Percentiles rank a stretch among this genome's conserved stretches.
Evolutionary conservation across 2,797 vertebrate genomes (phyloP).

Genomic region (Siniperca obscura): DNA sequence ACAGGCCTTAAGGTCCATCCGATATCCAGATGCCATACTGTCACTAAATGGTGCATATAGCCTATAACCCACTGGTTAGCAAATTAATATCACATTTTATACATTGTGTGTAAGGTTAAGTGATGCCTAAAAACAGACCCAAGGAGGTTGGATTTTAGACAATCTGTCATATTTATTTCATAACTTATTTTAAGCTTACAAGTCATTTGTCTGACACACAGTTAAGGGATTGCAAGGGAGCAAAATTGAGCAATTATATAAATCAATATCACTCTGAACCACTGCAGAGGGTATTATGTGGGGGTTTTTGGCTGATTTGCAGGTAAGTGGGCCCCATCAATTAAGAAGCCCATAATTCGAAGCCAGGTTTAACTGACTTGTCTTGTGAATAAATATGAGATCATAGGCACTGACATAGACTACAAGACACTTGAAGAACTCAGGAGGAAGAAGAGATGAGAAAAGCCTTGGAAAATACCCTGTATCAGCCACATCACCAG

Average conservation of each 20-base stretch:
- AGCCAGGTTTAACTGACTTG: slow-evolving; percentile 17
- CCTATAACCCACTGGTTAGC: slow-evolving; percentile 14
- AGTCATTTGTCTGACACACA: slow-evolving; percentile 52
- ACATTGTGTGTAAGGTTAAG: background rate
- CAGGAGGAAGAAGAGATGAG: slow-evolving; percentile 15
- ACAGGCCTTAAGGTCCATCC: slow-evolving; percentile 15
- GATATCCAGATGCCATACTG: slow-evolving; percentile 14
- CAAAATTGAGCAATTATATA: slow-evolving; percentile 72
- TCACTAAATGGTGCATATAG: slow-evolving; percentile 7
- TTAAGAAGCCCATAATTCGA: slow-evolving; percentile 12
- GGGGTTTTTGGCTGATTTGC: slow-evolving; percentile 51
- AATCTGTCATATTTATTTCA: slow-evolving; percentile 52
- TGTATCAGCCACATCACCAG: background rate
- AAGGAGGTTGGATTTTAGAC: slow-evolving; percentile 28
- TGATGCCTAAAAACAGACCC: slow-evolving; percentile 22
- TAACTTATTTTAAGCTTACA: slow-evolving; percentile 38
- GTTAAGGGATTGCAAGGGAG: slow-evolving; percentile 41
- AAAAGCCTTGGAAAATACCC: slow-evolving; percentile 32
- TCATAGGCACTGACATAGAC: background rate
- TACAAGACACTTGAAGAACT: slow-evolving; percentile 6
- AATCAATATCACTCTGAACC: slow-evolving; percentile 70
- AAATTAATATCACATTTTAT: slow-evolving; percentile 44
- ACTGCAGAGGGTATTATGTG: slow-evolving; percentile 30
- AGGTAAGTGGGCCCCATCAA: slow-evolving; percentile 46
- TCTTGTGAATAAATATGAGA: slow-evolving; percentile 39